Evolutionary conservation across 2,797 vertebrate genomes (phyloP).

Genomic region (Myiothlypis chrysogaster): DNA sequence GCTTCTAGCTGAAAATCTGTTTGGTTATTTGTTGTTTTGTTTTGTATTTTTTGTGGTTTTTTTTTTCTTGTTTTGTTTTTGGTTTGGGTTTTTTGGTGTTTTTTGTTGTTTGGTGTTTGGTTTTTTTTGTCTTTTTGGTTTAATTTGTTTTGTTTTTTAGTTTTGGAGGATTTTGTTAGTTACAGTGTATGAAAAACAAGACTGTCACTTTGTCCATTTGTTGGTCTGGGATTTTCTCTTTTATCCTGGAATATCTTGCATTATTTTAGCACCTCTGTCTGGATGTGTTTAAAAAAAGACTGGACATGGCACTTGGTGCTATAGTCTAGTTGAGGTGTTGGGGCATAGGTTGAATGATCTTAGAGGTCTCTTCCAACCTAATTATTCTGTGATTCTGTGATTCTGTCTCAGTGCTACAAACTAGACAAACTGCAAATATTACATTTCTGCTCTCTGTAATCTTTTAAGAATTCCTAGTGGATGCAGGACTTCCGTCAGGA

Average conservation of each 20-base stretch:
- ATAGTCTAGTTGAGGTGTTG: too few species aligned
- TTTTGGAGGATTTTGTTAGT: neutral
- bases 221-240: neutral
- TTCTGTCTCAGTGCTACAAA: neutral
- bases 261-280: neutral
- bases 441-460: neutral
- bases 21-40: rapidly evolving
- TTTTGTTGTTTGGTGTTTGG: neutral
- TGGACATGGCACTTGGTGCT: too few species aligned
- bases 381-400: too few species aligned
- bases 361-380: too few species aligned
- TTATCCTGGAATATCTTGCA: neutral
- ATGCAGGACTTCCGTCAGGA: neutral
- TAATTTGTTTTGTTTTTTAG: neutral
- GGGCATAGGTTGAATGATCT: too few species aligned
- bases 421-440: neutral
- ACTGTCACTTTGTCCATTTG: neutral
- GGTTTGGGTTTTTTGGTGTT: neutral
- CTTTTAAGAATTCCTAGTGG: neutral
- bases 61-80: neutral
- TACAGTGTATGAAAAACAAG: neutral
- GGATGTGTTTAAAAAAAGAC: too few species aligned
- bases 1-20: neutral
- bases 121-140: too few species aligned
- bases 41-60: too few species aligned